Evolutionary conservation across 2,797 vertebrate genomes (phyloP).

Genomic region (Pipistrellus pipistrellus): DNA sequence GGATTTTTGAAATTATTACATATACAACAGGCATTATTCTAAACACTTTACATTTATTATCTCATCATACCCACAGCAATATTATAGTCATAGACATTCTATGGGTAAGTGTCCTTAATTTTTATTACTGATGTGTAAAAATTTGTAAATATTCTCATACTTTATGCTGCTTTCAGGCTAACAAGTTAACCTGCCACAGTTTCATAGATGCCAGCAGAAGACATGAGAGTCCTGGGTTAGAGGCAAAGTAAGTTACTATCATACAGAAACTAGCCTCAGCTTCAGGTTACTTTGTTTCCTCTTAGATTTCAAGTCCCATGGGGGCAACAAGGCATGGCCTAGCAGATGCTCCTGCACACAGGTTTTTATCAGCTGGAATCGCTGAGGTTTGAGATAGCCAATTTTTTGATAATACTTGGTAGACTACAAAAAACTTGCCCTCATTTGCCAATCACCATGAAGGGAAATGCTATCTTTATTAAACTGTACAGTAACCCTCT

Average conservation of each 20-base stretch:
- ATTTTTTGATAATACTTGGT: not conserved
- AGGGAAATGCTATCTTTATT: not conserved
- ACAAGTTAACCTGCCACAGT: not conserved
- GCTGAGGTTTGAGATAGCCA: not conserved
- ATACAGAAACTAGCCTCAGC: too few species aligned
- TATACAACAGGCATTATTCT: not conserved
- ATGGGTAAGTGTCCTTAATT: not conserved
- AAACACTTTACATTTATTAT: constrained; percentile 57
- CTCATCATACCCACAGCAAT: not conserved
- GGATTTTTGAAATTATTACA: not conserved
- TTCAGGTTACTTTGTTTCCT: not conserved
- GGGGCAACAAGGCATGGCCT: not conserved
- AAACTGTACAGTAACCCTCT: not conserved
- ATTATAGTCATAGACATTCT: not conserved
- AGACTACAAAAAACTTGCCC: not conserved
- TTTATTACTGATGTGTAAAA: not conserved
- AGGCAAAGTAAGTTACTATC: not conserved
- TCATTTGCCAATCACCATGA: not conserved
- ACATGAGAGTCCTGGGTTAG: not conserved
- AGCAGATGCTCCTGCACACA: not conserved
- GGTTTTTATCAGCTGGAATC: not conserved
- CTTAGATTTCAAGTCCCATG: not conserved
- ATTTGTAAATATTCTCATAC: constrained; percentile 13
- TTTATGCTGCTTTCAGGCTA: constrained; percentile 4
- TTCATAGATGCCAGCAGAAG: not conserved